A percentile compares a stretch with the other conserved stretches of the same genome.
These are phyloP conservation scores for Hydrolagus colliei DNA, from an alignment of 2,797 vertebrate species.

Conservation along the genomic window DNA sequence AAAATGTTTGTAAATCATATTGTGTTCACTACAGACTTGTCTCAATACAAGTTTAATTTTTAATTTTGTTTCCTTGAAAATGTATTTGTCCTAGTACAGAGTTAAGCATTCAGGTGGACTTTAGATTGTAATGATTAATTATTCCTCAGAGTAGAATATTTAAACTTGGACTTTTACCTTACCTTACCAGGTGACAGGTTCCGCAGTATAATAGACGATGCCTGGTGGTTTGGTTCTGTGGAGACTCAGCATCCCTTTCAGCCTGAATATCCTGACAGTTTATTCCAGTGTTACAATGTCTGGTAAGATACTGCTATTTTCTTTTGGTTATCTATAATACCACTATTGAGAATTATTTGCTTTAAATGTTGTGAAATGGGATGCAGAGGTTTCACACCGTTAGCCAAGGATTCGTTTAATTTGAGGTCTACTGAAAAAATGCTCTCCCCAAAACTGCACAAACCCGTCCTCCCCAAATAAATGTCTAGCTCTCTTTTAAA, in stretches of 20 bases:
- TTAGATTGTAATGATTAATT: not conserved
- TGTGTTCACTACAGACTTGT: too few species aligned
- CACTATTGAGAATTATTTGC: not conserved
- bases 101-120: not conserved
- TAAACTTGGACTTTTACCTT: conserved; percentile 34
- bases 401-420: too few species aligned
- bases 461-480: too few species aligned
- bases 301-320: conserved; percentile 58
- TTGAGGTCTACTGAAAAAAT: too few species aligned
- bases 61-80: not conserved
- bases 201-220: conserved; percentile 94
- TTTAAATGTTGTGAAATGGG: not conserved
- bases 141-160: conserved; percentile 9
- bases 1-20: too few species aligned
- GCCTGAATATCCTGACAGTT: conserved; percentile 87
- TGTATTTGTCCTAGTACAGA: too few species aligned
- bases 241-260: conserved; percentile 94
- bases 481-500: too few species aligned
- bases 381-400: not conserved
- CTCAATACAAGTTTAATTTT: not conserved
- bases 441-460: too few species aligned
- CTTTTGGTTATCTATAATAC: not conserved
- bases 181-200: conserved; percentile 63
- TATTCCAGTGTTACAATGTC: conserved; percentile 92
- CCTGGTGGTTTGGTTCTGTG: conserved; percentile 95